Base-by-base conservation (phyloP, 1,140 invertebrate species). In the Chrysopa pallens region DNA sequence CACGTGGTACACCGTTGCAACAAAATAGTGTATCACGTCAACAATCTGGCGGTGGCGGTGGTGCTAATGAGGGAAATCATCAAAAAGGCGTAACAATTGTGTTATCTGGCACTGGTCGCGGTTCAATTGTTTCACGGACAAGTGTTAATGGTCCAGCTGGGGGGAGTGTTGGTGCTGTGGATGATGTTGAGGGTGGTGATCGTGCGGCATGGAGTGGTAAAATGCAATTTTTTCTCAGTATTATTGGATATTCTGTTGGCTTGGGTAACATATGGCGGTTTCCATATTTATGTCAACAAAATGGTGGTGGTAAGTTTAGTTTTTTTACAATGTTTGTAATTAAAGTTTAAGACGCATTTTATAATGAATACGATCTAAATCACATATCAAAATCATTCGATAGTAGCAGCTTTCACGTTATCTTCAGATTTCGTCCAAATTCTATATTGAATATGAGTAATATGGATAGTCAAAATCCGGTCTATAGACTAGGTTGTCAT, bases 181-280 rank as follows among this genome's bases (percentile, higher is more conserved):
- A 50, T 42, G 59, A 62, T 1, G 58, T 60, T 0, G 68, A 66
- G 4, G 59, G 66, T 42, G 68, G 72, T 13, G 78, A 82, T 44
- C 63, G 83, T 8, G 79, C 81, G 4, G 76, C 77, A 45, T 85
- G 82, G 80, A 78, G 76, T 36, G 77, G 78, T 36, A 89, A 91
- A 57, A 73, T 86, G 65, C 86, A 92, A 62, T 93, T 90, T 60
- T 84, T 91, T 62, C 71, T 93, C 46, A 85, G 81, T 47, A 86
- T 89, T 59, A 87, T 91, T 39, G 85, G 86, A 1, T 89, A 88
- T 61, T 87, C 84, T 33, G 85, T 92, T 6, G 87, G 87, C 0
- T 70, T 94, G 14, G 90, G 88, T 12, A 92, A 92, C 58, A 90
- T 94, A 37, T 94, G 89, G 91, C 73, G 90, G 52, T 96, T 95